These are phyloP conservation scores for Chionoecetes opilio DNA, from an alignment of 1,140 invertebrate species.

Conservation along the genomic window DNA sequence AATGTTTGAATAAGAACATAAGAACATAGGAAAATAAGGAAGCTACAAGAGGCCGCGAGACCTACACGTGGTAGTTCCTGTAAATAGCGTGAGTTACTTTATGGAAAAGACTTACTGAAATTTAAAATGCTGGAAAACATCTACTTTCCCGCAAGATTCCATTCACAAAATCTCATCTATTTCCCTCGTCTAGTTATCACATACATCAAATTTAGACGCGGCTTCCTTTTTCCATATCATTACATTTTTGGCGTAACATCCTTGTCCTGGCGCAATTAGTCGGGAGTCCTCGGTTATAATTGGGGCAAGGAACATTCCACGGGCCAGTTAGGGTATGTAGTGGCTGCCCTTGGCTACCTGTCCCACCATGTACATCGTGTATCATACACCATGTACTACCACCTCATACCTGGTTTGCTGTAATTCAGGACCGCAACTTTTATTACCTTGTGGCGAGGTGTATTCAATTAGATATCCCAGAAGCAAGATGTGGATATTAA, in stretches of 20 bases:
- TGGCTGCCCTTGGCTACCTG: background rate
- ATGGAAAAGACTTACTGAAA: too few species aligned
- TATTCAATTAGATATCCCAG: background rate
- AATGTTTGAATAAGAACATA: too few species aligned
- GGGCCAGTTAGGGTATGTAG: background rate
- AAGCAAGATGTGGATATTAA: background rate
- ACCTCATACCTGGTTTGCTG: background rate
- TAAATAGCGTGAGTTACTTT: too few species aligned
- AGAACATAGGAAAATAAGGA: too few species aligned
- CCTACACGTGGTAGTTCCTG: too few species aligned
- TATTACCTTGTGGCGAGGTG: background rate
- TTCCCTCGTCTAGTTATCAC: too few species aligned
- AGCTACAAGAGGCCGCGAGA: too few species aligned
- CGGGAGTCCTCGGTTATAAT: background rate
- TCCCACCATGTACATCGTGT: background rate
- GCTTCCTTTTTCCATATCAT: background rate
- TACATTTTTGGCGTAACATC: background rate
- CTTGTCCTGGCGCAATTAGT: background rate
- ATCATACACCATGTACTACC: too few species aligned
- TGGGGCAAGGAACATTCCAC: background rate
- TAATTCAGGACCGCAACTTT: background rate
- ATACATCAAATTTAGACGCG: too few species aligned
- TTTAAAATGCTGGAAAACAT: too few species aligned
- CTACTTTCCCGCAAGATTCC: too few species aligned
- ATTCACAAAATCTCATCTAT: too few species aligned